Evolutionary conservation across 2,888 invertebrate genomes (phyloP).

Genomic region (Ophraella communa): DNA sequence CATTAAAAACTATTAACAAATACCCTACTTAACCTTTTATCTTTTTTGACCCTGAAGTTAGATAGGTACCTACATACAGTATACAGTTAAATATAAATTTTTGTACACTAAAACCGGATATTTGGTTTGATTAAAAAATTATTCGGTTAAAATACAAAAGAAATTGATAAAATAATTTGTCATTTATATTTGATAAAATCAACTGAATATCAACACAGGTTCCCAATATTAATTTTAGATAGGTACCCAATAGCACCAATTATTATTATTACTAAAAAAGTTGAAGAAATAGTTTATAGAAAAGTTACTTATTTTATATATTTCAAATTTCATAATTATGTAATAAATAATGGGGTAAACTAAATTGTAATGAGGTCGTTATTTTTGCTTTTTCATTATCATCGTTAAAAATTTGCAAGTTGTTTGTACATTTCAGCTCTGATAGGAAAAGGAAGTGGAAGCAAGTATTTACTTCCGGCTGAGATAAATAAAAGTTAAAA

Average conservation of each 20-base stretch:
- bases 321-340: background rate
- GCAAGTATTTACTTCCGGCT: constrained; percentile 25
- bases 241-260: too few species aligned
- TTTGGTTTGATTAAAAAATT: background rate
- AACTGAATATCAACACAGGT: too few species aligned
- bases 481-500: constrained; percentile 23
- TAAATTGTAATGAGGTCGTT: background rate
- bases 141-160: background rate
- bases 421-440: constrained; percentile 13
- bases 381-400: constrained; percentile 4
- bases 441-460: constrained; percentile 26
- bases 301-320: too few species aligned
- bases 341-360: too few species aligned
- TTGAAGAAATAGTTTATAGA: too few species aligned
- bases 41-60: constrained; percentile 7
- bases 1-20: constrained; percentile 1
- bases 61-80: constrained; percentile 11
- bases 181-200: too few species aligned
- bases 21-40: constrained; percentile 18
- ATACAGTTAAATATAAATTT: background rate
- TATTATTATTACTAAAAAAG: too few species aligned
- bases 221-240: too few species aligned
- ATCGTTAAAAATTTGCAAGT: constrained; percentile 12
- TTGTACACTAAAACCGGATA: constrained; percentile 10
- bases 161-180: too few species aligned